Base-by-base conservation (phyloP, 2,888 invertebrate genomes). In the Sarcophaga caerulescens region DNA sequence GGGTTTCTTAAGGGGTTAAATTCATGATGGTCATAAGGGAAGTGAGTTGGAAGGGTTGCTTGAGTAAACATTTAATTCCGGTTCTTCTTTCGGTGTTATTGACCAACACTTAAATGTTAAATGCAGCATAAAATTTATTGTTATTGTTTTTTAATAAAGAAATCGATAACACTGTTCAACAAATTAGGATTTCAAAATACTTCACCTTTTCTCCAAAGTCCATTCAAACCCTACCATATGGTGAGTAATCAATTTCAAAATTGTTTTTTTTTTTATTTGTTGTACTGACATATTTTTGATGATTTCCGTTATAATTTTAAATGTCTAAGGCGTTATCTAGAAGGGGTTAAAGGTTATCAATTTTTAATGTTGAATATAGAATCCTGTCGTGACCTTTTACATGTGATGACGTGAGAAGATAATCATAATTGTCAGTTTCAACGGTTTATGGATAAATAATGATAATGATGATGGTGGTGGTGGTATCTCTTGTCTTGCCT, bases 381-480 rank as follows among this genome's bases (percentile, higher is more conserved):
- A 19, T 35, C 25, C 66, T 66, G 52, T 44, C 17, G 25, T 8
- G 21, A 44, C 65, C 60, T 62, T 52, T 70, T 62, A 52, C 12
- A 84, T 75, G 77, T 84, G 86, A 84, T 86, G 86, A 86, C 86
- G 77, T 81, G 84, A 74, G 60, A 74, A 35, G 74, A 70, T 86
- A 86, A 75, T 86, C 69, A 78, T 81, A 84, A 85, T 81, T 86
- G 59, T 70, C 74, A 66, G 77, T 81, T 81, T 70, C 70, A 45
- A 65, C 17, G 47, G 74, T 79, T 81, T 71, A 74, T 81, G 77
- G 83, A 77, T 80, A 81, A 83, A 80, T 35, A 35, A 35, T 35
- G 35, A 35, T n/a, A n/a, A n/a, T 35, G 35, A 35, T 35, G 35
- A 35, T 8, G 8, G 1, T 1, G 35, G 2, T 85, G 76, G 59